Conservation (phyloP, 2,888 invertebrate genomes). For the Conops quadrifasciatus region DNA sequence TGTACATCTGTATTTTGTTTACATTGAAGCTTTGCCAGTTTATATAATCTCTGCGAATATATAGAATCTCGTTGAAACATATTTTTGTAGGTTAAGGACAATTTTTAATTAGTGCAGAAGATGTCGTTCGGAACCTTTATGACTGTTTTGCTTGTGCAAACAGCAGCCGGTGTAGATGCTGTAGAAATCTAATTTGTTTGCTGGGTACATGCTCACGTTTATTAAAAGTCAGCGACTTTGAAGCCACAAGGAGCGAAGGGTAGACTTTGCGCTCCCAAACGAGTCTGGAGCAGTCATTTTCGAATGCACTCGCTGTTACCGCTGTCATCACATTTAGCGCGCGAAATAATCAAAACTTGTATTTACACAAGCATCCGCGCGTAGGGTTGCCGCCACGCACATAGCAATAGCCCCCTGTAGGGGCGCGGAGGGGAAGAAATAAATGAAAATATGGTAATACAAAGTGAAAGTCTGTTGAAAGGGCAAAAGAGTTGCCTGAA, state of each 20-base stretch:
- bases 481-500: background rate
- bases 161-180: no score
- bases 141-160: no score
- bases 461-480: slow-evolving; percentile 14
- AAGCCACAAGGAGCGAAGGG: background rate
- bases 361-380: slow-evolving; percentile 25
- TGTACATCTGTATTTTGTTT: no score
- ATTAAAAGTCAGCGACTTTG: background rate
- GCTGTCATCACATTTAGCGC: slow-evolving; percentile 20
- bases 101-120: no score
- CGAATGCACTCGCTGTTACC: background rate
- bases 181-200: background rate
- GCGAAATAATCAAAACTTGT: slow-evolving; percentile 23
- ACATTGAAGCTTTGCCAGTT: no score
- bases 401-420: slow-evolving; percentile 5
- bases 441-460: slow-evolving; percentile 11
- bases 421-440: background rate
- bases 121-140: no score
- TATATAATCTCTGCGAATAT: no score
- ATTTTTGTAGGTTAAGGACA: no score
- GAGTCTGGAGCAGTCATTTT: background rate
- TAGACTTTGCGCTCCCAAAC: background rate
- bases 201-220: background rate
- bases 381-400: slow-evolving; percentile 13
- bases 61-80: no score